phyloP scores from a whole-genome alignment of 1,140 invertebrate genomes.

The Drosophila eugracilis region DNA sequence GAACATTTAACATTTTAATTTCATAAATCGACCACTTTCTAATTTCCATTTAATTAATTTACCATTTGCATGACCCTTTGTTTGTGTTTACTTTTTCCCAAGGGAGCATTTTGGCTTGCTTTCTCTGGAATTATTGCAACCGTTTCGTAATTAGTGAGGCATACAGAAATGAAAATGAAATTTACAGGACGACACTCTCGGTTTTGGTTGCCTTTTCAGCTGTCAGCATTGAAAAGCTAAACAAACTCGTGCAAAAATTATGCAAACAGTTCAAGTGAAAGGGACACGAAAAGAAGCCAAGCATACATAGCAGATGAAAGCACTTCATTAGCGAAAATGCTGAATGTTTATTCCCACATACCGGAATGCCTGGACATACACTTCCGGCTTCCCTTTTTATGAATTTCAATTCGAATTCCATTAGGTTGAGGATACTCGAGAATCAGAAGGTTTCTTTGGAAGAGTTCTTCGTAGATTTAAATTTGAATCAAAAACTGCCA shows the following conservation, averaged over 20 bases:
- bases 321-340: conserved; percentile 64
- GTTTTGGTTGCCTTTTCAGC: conserved; percentile 28
- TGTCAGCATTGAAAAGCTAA: conserved; percentile 59
- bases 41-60: conserved; percentile 47
- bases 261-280: conserved; percentile 56
- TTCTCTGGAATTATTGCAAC: conserved; percentile 41
- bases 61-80: conserved; percentile 2
- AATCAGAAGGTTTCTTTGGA: background rate
- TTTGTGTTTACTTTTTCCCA: conserved; percentile 17
- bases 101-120: conserved; percentile 21
- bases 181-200: conserved; percentile 28
- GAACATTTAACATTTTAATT: conserved; percentile 3
- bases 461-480: too few species aligned
- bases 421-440: background rate
- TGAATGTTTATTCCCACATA: conserved; percentile 41
- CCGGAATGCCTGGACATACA: conserved; percentile 19
- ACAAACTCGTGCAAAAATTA: conserved; percentile 59
- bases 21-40: conserved; percentile 2
- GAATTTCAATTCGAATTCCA: conserved; percentile 32
- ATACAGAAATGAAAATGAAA: conserved; percentile 64
- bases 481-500: background rate
- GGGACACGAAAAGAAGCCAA: conserved; percentile 15
- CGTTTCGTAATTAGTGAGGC: conserved; percentile 58
- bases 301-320: conserved; percentile 53
- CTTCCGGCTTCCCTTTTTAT: background rate